Evolutionary conservation across 1,140 invertebrate genomes (phyloP), one percentile per base, ranked within the genome.

Genomic region (Drusus annulatus): DNA sequence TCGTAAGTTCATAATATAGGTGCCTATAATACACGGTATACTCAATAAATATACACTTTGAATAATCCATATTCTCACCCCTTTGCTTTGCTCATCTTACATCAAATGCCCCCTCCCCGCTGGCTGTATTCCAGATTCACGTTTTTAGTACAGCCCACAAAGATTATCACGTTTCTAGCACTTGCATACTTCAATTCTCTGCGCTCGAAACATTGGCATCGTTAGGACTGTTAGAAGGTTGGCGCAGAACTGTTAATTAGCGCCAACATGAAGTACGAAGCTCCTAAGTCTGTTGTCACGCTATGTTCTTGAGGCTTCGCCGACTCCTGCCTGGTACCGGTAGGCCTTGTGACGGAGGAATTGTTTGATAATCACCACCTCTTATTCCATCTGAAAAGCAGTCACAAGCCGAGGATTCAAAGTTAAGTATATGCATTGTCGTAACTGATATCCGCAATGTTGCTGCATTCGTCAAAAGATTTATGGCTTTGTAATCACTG

Each of bases 161-260:
- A 36, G 31, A 36, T 36, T 36, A 36, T 36, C 31, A 58, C n/a
- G 54, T 17, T 58, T 58, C 21, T 58, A 36, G 31, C 31, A 36
- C 36, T 45, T 45, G 36, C 36, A 45, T 10, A 45, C 36, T 45
- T 45, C 16, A 13, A 65, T 31, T 28, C 56, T 2, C 62, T 31
- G 62, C 36, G 62, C 62, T 65, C 13, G 62, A 65, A 65, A 65
- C 62, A 65, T 65, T 65, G 62, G 62, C 62, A 65, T 28, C 62
- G 62, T 65, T 65, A 65, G 21, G 13, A 65, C 62, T 15, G 21
- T 45, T 7, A 65, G 62, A 65, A 65, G 62, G 21, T 31, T 65
- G 13, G 62, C 10, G 62, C 16, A 16, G 28, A 65, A 1, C 25
- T 25, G 62, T 65, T 65, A 65, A 65, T 65, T 65, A 28, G 19